Conservation (phyloP, 2,113 vertebrate genomes). For the Pristiophorus japonicus region DNA sequence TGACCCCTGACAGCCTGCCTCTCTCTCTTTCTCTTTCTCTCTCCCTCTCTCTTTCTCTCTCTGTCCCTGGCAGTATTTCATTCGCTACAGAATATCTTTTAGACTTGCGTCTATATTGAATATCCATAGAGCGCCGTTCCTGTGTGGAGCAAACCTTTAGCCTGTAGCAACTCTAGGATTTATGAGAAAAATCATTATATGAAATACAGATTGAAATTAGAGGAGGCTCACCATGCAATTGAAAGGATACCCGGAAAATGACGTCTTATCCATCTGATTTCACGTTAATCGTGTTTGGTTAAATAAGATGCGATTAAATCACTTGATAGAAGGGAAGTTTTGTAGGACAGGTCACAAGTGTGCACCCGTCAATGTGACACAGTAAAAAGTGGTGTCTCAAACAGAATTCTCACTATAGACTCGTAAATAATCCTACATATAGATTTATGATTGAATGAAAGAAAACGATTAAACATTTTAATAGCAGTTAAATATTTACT, state of each 20-base stretch:
- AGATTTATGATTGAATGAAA: not conserved
- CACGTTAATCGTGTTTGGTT: not conserved
- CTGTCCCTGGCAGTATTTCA: conserved; percentile 83
- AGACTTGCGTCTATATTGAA: conserved; percentile 87
- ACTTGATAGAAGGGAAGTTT: not conserved
- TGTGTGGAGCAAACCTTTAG: conserved; percentile 48
- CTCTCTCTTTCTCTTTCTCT: conserved; percentile 84
- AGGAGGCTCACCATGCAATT: not conserved
- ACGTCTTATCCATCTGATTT: not conserved
- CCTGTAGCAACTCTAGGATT: not conserved
- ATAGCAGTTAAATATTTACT: not conserved
- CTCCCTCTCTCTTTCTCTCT: conserved; percentile 82
- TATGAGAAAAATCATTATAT: not conserved
- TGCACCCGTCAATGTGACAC: not conserved
- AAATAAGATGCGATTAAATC: not conserved
- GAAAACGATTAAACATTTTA: not conserved
- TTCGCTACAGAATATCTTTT: conserved; percentile 85
- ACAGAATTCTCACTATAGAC: not conserved
- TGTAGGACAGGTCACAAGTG: not conserved
- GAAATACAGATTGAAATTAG: not conserved
- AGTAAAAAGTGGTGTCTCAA: not conserved
- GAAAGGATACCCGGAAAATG: not conserved
- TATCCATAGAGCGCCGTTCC: conserved; percentile 79
- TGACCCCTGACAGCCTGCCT: conserved; percentile 90
- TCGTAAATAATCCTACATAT: not conserved